Evolutionary conservation across 2,113 vertebrate genomes (phyloP), one percentile per base, ranked within the genome.

Genomic region (Telmatochromis sp.): DNA sequence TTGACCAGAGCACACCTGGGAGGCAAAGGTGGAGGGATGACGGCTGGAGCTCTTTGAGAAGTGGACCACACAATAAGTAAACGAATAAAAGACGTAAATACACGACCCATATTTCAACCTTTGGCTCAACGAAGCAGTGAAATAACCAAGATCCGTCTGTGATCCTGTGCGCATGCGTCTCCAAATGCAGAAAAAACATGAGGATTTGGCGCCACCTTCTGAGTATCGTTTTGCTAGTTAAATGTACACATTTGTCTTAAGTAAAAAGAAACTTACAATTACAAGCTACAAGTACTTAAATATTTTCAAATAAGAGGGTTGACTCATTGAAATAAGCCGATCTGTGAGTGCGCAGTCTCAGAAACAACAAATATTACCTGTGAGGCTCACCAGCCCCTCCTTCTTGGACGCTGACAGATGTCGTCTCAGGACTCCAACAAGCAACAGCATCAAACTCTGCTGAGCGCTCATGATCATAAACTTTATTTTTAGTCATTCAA

Each of bases 361-460:
- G 31, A 19, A 63, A 63, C 58, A 63, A 19, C 28, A 33, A 60
- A 60, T 33, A 4, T 33, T 2, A 63, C 58, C 31, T 7, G 31
- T 63, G 58, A 63, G 15, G 58, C 6, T 19, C 28, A 33, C 14
- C 14, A 31, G 11, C 7, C 2, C 57, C 1, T 2, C 55, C 4
- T 10, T 33, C 31, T 63, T 63, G 3, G 58, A 63, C 9, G 60
- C 10, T 37, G 60, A 21, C 17, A 0, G 17, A 35, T 4, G 58
- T 19, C 0, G 28, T 63, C 31, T 0, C 31, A 2, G 33, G 33
- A 65, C 33, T n/a, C 60, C 3, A 0, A 65, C 33, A 7, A 37
- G 60, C 31, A 12, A 35, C 58, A 21, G 60, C 17, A n/a, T n/a
- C 58, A 19, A 63, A 2, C 28, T 7, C 0, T 63, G 0, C 58